Base-by-base conservation (phyloP, 2,797 vertebrate species). In the Danio albolineatus region DNA sequence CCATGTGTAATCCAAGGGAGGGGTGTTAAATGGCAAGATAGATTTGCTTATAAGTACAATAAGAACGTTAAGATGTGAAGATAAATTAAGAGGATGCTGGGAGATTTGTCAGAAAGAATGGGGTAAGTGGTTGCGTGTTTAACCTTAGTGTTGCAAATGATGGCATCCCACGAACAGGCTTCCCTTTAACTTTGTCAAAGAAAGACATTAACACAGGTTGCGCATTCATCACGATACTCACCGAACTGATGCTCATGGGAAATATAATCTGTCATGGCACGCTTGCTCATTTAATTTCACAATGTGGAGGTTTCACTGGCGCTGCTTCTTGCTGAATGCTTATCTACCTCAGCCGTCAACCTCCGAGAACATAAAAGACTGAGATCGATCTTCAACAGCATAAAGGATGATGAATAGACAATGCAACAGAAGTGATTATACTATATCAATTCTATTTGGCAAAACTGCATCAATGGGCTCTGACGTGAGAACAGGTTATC, bases 271-370 rank as follows among this genome's bases (percentile, higher is more conserved):
- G 56, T 70, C 54, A 60, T 69, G 39, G 65, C n/a, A 53, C 16
- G 3, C 56, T 78, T 78, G 56, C 60, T 78, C 46, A 21, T 78
- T 78, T 41, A 61, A 61, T 61, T 78, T 70, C 10, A 49, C 41
- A 49, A 70, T 61, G 13, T 70, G 9, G 36, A n/a, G 46, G 12
- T 70, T 78, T 61, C 43, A 71, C 28, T 62, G 2, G 5, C 2
- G 5, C 7, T 36, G 12, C 28, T 41, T 21, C 44, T 78, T 78
- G 43, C 43, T 7, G 2, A 49, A 51, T 70, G 54, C 64, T 78
- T 59, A 78, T 69, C 65, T 61, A 70, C 36, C 6, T 46, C 44
- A 17, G 28, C 16, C 21, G 7, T 59, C 51, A 67, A 38, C 64
- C 12, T 59, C 48, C 48, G 43, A 78, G 65, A 78, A 70, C 19